Conservation (phyloP, 2,113 vertebrate species). For the Astatoreochromis straeleni region DNA sequence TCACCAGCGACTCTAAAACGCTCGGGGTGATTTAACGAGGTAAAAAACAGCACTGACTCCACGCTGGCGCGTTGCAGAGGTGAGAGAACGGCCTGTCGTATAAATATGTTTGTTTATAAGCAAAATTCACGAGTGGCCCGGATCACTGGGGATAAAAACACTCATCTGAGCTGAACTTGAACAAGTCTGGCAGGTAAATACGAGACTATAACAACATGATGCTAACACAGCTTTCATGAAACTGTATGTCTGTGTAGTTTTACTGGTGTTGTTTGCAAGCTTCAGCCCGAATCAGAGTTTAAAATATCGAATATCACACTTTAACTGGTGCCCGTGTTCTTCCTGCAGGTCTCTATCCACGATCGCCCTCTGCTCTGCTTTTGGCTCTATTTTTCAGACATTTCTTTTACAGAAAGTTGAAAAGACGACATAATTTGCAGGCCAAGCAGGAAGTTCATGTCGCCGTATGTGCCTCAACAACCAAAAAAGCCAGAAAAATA, state of each 20-base stretch:
- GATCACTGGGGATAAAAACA: not conserved
- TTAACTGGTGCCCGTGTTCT: not conserved
- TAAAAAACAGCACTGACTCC: not conserved
- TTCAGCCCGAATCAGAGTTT: not conserved
- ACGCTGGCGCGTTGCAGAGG: not conserved
- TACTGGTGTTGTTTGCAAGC: not conserved
- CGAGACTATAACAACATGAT: not conserved
- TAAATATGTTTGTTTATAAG: not conserved
- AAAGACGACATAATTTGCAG: not conserved
- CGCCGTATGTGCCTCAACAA: not conserved
- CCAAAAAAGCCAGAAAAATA: not conserved
- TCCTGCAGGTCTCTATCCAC: not conserved
- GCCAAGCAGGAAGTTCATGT: not conserved
- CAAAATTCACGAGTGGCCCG: not conserved
- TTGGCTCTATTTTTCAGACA: not conserved
- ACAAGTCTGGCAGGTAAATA: not conserved
- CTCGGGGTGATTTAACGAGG: not conserved
- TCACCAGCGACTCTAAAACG: not conserved
- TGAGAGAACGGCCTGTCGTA: too few relatives aligned
- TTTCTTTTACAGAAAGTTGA: not conserved
- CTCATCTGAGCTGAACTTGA: not conserved
- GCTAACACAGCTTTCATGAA: not conserved
- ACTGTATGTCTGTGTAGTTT: not conserved
- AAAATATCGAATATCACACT: not conserved
- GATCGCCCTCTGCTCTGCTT: not conserved